These are phyloP conservation scores for Phyllopteryx taeniolatus DNA, from an alignment of 2,113 vertebrate species.

Conservation along the genomic window DNA sequence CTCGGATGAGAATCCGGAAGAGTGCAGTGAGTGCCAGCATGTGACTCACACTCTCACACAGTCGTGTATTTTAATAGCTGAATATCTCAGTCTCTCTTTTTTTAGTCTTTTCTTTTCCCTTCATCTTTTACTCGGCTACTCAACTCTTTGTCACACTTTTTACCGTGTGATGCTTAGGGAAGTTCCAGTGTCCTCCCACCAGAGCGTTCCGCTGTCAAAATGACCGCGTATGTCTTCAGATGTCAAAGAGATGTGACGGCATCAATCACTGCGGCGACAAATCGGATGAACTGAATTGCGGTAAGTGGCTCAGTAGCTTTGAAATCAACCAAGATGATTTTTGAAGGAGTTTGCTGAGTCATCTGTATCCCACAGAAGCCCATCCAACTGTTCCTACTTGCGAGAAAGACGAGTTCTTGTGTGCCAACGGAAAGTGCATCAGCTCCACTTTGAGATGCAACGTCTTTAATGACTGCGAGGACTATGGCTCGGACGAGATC, in stretches of 20 bases:
- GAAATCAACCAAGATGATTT: neutral
- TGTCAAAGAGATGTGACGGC: slow-evolving; percentile 86
- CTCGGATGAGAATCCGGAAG: slow-evolving; percentile 88
- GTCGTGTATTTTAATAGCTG: neutral
- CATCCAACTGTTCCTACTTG: slow-evolving; percentile 63
- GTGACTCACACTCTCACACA: slow-evolving; percentile 16
- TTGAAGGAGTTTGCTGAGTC: neutral
- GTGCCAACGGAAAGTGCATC: slow-evolving; percentile 83
- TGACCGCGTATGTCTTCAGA: slow-evolving; percentile 87
- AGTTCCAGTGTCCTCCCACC: slow-evolving; percentile 88
- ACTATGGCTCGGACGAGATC: slow-evolving; percentile 84
- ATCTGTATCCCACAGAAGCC: slow-evolving; percentile 33
- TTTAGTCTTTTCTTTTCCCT: neutral
- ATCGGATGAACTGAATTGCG: slow-evolving; percentile 88
- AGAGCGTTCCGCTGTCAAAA: slow-evolving; percentile 94
- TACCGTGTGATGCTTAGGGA: slow-evolving; percentile 14
- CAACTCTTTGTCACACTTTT: slow-evolving; percentile 59
- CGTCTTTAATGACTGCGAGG: slow-evolving; percentile 92
- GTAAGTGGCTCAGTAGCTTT: slow-evolving; percentile 70
- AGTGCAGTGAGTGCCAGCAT: slow-evolving; percentile 78
- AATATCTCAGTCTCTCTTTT: neutral
- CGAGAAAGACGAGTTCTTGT: slow-evolving; percentile 87
- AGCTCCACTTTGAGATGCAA: slow-evolving; percentile 83
- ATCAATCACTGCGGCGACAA: slow-evolving; percentile 92
- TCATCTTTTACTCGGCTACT: neutral